Evolutionary conservation across 1,140 invertebrate species (phyloP).

Genomic region (Dinothrombium tinctorium): DNA sequence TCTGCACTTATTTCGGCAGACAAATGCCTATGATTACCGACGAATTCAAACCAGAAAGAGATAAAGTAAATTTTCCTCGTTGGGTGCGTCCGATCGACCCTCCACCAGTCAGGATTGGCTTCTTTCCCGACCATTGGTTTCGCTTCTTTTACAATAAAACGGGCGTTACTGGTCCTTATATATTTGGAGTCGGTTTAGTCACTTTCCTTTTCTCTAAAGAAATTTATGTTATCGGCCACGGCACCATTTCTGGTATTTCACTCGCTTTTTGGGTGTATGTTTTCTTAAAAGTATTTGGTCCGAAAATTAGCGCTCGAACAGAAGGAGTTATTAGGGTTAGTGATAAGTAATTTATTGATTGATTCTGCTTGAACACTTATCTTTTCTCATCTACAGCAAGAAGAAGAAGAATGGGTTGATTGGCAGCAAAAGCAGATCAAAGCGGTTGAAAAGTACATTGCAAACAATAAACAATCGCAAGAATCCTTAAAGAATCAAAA

Average conservation of each 20-base stretch:
- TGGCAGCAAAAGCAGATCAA: slow-evolving; percentile 30
- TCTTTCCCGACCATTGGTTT: slow-evolving; percentile 87
- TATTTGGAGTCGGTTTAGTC: slow-evolving; percentile 43
- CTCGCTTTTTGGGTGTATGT: slow-evolving; percentile 44
- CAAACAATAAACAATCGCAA: slow-evolving; percentile 23
- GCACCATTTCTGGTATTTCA: slow-evolving; percentile 57
- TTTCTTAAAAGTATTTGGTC: slow-evolving; percentile 33
- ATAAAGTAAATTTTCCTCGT: slow-evolving; percentile 39
- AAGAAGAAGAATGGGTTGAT: slow-evolving; percentile 31
- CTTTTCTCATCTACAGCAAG: slow-evolving; percentile 22
- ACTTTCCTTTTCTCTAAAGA: slow-evolving; percentile 81
- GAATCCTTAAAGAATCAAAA: slow-evolving; percentile 49
- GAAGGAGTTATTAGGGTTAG: slow-evolving; percentile 47
- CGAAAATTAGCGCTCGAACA: slow-evolving; percentile 29
- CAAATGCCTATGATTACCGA: slow-evolving; percentile 12
- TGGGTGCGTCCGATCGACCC: slow-evolving; percentile 34
- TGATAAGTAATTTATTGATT: neutral
- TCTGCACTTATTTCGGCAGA: slow-evolving; percentile 3
- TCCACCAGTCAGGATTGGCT: slow-evolving; percentile 52
- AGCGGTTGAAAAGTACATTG: slow-evolving; percentile 30
- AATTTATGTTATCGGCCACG: slow-evolving; percentile 69
- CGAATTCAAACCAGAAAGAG: slow-evolving; percentile 25
- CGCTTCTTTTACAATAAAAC: slow-evolving; percentile 78
- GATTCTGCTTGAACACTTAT: neutral
- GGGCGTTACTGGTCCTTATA: slow-evolving; percentile 60